Conservation (phyloP, 2,113 vertebrate species). For the Phoenicopterus ruber region DNA sequence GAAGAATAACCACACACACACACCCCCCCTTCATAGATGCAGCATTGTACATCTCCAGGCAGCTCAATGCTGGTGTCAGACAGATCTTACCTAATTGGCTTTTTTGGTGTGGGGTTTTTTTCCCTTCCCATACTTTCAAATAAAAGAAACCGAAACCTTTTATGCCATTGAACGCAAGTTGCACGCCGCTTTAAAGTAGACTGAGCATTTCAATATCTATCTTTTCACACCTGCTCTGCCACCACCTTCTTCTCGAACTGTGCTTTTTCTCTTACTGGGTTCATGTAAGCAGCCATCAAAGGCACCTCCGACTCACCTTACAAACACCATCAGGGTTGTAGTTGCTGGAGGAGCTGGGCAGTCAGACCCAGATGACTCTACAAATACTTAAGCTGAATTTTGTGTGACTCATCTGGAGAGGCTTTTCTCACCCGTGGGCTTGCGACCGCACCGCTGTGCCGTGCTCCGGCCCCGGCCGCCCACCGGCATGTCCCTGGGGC, state of each 20-base stretch:
- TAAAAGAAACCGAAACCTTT: not conserved
- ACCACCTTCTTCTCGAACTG: not conserved
- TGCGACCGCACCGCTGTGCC: accelerated
- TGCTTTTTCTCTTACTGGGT: not conserved
- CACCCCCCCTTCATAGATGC: not conserved
- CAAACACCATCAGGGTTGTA: not conserved
- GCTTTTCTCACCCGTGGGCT: not conserved
- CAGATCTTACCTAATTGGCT: not conserved
- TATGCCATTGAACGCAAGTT: not conserved
- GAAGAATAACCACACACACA: not conserved
- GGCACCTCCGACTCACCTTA: not conserved
- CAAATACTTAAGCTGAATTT: not conserved
- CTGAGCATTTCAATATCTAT: not conserved
- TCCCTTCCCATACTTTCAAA: not conserved
- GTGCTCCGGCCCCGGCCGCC: accelerated
- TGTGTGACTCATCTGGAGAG: not conserved
- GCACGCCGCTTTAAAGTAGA: not conserved
- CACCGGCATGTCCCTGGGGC: accelerated
- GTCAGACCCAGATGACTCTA: not conserved
- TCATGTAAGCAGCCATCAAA: not conserved
- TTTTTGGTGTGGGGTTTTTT: not conserved
- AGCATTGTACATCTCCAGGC: not conserved
- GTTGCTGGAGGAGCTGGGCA: not conserved
- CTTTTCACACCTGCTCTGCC: not conserved
- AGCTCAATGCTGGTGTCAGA: not conserved